Conservation (phyloP, 2,888 invertebrate species). For the Harmothoe impar region DNA sequence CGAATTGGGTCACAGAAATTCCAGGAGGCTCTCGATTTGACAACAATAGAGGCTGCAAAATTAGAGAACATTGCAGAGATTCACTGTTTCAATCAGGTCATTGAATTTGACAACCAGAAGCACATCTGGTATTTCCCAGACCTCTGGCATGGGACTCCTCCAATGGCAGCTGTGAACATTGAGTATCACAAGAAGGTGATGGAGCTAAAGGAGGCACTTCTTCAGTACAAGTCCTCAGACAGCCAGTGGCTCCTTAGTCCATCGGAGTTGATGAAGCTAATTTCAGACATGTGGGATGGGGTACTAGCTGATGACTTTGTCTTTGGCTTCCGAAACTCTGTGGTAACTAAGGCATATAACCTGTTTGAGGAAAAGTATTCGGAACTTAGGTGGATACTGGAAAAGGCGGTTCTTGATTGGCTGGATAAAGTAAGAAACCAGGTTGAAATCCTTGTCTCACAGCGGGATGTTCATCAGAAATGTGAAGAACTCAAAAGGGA, state of each 20-base stretch:
- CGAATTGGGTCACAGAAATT: slow-evolving; percentile 9
- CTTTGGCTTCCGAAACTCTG: slow-evolving; percentile 61
- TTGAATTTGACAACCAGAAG: no score
- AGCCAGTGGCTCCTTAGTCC: background rate
- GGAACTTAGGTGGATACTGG: background rate
- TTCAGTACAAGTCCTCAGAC: background rate
- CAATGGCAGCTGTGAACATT: slow-evolving; percentile 64
- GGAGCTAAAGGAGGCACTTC: slow-evolving; percentile 35
- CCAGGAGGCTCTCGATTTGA: slow-evolving; percentile 44
- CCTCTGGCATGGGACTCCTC: slow-evolving; percentile 64
- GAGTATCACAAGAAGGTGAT: slow-evolving; percentile 48
- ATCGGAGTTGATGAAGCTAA: background rate
- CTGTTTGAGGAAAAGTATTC: background rate
- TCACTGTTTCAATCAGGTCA: slow-evolving; percentile 40
- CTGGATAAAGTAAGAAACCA: background rate
- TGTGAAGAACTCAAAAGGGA: no score
- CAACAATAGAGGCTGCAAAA: slow-evolving; percentile 57
- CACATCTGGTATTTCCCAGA: slow-evolving; percentile 63
- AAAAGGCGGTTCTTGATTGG: background rate
- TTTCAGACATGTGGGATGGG: slow-evolving; percentile 59
- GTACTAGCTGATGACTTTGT: no score
- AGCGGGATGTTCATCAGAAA: no score
- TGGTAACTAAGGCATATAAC: slow-evolving; percentile 57
- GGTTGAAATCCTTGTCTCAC: no score
- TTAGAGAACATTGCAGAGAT: background rate